These are phyloP conservation scores for Metacarcinus magister DNA, from an alignment of 2,888 invertebrate genomes.

Conservation along the genomic window DNA sequence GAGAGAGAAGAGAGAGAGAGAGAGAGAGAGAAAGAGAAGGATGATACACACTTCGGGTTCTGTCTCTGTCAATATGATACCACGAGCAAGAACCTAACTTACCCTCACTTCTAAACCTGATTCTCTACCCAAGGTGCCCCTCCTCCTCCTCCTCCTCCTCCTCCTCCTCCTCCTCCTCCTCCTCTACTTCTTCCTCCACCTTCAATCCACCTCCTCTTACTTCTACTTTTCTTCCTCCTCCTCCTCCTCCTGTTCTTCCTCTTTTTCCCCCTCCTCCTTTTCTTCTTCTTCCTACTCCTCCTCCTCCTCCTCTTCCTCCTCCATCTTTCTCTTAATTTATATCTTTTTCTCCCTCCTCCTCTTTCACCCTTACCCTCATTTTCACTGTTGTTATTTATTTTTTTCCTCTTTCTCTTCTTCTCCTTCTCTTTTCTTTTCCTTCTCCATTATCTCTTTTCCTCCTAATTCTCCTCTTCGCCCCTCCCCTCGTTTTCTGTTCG, in stretches of 20 bases:
- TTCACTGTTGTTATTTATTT: no score
- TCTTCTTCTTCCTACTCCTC: no score
- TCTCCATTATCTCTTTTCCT: background rate
- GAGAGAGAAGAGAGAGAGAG: no score
- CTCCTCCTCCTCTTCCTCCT: background rate
- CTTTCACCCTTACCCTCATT: no score
- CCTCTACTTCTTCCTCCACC: background rate
- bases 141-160: conserved; percentile 6
- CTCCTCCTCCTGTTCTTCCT: background rate
- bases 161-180: conserved; percentile 22
- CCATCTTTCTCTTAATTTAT: no score
- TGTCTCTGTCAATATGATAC: background rate
- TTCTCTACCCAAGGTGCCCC: conserved; percentile 5
- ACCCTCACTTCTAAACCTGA: background rate
- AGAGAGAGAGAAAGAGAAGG: background rate
- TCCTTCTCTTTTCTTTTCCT: background rate
- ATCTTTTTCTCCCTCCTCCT: no score
- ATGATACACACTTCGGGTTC: no score
- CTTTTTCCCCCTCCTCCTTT: background rate
- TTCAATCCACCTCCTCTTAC: no score
- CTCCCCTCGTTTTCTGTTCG: no score
- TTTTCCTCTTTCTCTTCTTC: no score
- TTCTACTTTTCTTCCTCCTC: no score
- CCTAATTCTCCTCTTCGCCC: no score
- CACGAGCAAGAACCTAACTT: background rate